Evolutionary conservation across 2,888 invertebrate genomes (phyloP), one percentile per base, ranked within the genome.

Genomic region (Busseola fusca): DNA sequence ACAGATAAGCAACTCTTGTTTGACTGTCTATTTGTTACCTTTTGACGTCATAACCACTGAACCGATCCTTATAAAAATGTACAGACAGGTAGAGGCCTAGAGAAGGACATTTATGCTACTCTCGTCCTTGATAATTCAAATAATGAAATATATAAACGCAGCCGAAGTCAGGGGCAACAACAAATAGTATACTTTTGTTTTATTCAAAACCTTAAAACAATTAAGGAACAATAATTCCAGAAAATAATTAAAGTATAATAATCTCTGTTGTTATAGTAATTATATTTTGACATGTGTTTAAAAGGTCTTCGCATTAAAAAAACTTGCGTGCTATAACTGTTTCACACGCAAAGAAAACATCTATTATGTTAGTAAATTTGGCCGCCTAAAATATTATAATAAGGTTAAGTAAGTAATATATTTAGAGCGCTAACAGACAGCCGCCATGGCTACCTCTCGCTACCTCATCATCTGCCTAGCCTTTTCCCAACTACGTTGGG

Each of bases 331-430:
- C 16, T 34, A 0, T 21, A 54, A 25, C 16, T 7, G 57, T 6
- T 54, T 16, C 42, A 69, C 74, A 74, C 74, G 74, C 74, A 58
- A 69, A 76, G 0, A 69, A 69, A 50, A 21, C 50, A 69, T 74
- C 52, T 12, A 76, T 76, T 69, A 63, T 14, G 12, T 18, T 42
- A 1, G 48, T 42, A 52, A 75, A 59, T 67, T 37, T 3, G 16
- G 2, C 12, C 30, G 25, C 14, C 25, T 30, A 27, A 54, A 52
- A 65, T 42, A 27, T 42, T 71, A 27, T 37, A 30, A 45, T 59
- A 21, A 67, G n/a, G 37, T 37, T n/a, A 21, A 37, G 42, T n/a
- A 27, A 62, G 27, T 27, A 21, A 27, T 62, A 25, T 40, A 25
- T 10, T 10, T 12, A 25, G 7, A 18, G 45, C 45, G 0, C 34